phyloP scores from a whole-genome alignment of 1,140 invertebrate genomes.

The Hycleus cichorii region DNA sequence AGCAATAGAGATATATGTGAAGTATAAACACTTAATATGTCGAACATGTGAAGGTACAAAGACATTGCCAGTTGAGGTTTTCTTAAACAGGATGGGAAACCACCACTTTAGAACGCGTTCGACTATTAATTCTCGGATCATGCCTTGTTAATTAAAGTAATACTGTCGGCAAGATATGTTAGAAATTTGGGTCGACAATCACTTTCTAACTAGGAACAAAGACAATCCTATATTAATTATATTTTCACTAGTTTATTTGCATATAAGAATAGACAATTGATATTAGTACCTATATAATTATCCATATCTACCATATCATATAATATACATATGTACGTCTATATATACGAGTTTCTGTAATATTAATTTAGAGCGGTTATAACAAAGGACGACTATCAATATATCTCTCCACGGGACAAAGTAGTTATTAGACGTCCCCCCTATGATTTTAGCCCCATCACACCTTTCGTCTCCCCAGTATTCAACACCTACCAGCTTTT shows the following conservation, averaged over 20 bases:
- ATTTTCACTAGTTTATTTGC: too few species aligned
- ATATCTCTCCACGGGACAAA: constrained; percentile 17
- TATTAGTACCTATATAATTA: neutral
- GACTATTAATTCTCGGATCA: neutral
- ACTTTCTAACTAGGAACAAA: too few species aligned
- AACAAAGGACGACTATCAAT: constrained; percentile 17
- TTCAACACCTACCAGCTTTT: constrained; percentile 14
- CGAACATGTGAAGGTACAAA: neutral
- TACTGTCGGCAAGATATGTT: neutral
- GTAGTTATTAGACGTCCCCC: constrained; percentile 14
- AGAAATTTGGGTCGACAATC: too few species aligned
- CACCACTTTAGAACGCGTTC: constrained; percentile 1
- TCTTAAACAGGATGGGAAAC: constrained; percentile 9
- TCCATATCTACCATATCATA: too few species aligned
- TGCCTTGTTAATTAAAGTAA: constrained; percentile 5
- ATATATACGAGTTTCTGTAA: constrained; percentile 1
- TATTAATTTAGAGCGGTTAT: constrained; percentile 18
- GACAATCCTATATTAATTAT: too few species aligned
- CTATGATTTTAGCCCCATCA: constrained; percentile 9
- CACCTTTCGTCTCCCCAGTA: constrained; percentile 1
- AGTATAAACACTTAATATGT: too few species aligned
- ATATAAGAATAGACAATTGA: too few species aligned
- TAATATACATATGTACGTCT: too few species aligned
- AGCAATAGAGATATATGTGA: too few species aligned
- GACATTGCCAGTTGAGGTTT: constrained; percentile 9